These are phyloP conservation scores for Watsonalla cultraria DNA, from an alignment of 2,888 invertebrate species.

Conservation along the genomic window DNA sequence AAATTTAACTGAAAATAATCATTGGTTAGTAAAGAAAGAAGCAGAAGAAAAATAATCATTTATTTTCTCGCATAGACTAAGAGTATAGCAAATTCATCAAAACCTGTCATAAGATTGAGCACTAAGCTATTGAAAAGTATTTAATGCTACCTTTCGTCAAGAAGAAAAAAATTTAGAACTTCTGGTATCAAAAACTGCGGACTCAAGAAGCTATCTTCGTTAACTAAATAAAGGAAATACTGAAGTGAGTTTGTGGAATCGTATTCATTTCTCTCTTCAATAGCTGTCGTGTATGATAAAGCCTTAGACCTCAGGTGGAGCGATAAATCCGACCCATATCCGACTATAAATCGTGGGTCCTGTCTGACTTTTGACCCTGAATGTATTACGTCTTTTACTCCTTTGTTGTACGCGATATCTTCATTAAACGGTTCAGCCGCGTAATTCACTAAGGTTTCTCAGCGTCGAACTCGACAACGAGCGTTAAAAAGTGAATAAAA, in stretches of 20 bases:
- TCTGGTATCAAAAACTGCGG: too few relatives aligned
- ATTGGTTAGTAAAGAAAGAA: too few relatives aligned
- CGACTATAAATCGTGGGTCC: slow-evolving; percentile 24
- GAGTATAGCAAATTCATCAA: neutral
- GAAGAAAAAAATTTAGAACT: too few relatives aligned
- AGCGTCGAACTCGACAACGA: too few relatives aligned
- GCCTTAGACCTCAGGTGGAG: slow-evolving; percentile 12
- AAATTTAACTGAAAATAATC: too few relatives aligned
- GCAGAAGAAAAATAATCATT: too few relatives aligned
- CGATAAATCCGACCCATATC: slow-evolving; percentile 33
- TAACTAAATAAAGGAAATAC: neutral
- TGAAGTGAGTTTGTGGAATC: neutral
- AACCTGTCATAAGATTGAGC: neutral
- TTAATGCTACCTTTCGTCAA: too few relatives aligned
- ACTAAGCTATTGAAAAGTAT: too few relatives aligned
- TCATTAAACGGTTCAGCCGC: neutral
- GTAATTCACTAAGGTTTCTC: too few relatives aligned
- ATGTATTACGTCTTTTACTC: neutral
- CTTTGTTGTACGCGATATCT: neutral
- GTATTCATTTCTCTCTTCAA: neutral
- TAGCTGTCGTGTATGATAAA: slow-evolving; percentile 10
- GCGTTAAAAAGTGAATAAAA: too few relatives aligned
- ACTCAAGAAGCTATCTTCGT: too few relatives aligned
- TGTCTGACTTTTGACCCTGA: slow-evolving; percentile 17
- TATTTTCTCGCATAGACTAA: too few relatives aligned